Conservation (phyloP, 2,888 invertebrate species). For the Ischnus inquisitorius region DNA sequence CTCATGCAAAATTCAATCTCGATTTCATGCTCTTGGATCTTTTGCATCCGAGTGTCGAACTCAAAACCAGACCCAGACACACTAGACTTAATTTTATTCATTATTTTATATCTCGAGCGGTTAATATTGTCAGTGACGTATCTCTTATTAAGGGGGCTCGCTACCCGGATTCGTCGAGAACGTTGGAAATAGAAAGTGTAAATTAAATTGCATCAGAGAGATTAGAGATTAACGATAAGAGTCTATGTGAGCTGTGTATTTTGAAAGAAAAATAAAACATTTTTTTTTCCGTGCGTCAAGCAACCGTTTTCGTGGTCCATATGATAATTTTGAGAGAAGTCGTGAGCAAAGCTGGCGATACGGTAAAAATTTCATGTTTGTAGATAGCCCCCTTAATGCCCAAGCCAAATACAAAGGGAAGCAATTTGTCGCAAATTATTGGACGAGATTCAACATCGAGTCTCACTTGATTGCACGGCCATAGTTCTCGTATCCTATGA, state of each 20-base stretch:
- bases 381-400: constrained; percentile 59
- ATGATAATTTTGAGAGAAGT: neutral
- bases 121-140: constrained; percentile 79
- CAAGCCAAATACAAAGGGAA: constrained; percentile 61
- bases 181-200: constrained; percentile 13
- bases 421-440: constrained; percentile 48
- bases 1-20: constrained; percentile 34
- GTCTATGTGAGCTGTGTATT: constrained; percentile 27
- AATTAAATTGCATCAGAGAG: neutral
- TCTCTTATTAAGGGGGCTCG: constrained; percentile 69
- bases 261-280: neutral
- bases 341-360: neutral
- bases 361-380: neutral
- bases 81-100: constrained; percentile 70
- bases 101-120: constrained; percentile 72
- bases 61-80: constrained; percentile 67
- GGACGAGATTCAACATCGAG: constrained; percentile 48
- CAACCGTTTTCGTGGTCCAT: constrained; percentile 7
- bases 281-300: neutral
- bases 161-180: constrained; percentile 48
- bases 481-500: neutral
- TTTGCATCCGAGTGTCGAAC: constrained; percentile 11
- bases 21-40: constrained; percentile 23
- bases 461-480: neutral
- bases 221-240: neutral